Evolutionary conservation across 1,140 invertebrate genomes (phyloP).

Genomic region (Neodiprion fabricii): DNA sequence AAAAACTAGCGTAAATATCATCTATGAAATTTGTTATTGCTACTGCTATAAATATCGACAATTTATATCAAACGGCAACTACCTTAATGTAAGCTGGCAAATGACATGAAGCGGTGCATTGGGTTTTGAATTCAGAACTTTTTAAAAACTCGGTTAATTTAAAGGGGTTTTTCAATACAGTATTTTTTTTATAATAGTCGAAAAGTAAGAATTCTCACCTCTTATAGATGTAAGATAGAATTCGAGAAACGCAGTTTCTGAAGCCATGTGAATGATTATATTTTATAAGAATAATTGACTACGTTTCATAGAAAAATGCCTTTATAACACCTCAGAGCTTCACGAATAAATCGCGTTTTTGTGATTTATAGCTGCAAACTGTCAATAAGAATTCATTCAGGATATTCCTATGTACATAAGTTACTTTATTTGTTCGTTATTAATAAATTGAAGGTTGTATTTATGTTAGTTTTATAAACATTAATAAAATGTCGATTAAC

Average conservation of each 20-base stretch:
- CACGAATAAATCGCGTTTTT: too few relatives aligned
- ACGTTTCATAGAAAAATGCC: background rate
- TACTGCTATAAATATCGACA: background rate
- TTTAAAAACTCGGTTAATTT: too few relatives aligned
- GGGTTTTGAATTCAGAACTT: too few relatives aligned
- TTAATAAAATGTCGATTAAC: background rate
- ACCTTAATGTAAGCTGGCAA: too few relatives aligned
- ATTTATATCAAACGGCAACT: background rate
- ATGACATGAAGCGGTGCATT: too few relatives aligned
- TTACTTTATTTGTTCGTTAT: background rate
- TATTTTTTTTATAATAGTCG: too few relatives aligned
- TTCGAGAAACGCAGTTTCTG: too few relatives aligned
- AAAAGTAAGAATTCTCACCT: too few relatives aligned
- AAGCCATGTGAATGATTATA: too few relatives aligned
- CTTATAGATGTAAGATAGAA: too few relatives aligned
- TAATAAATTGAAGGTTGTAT: background rate
- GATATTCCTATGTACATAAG: background rate
- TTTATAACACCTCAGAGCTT: too few relatives aligned
- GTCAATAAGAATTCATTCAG: background rate
- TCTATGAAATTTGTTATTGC: background rate
- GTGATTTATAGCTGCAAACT: background rate
- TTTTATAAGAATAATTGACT: background rate
- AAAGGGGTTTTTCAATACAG: too few relatives aligned
- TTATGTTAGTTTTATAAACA: background rate
- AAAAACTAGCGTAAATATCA: background rate